phyloP scores from a whole-genome alignment of 2,113 vertebrate species.

The Coturnix japonica region DNA sequence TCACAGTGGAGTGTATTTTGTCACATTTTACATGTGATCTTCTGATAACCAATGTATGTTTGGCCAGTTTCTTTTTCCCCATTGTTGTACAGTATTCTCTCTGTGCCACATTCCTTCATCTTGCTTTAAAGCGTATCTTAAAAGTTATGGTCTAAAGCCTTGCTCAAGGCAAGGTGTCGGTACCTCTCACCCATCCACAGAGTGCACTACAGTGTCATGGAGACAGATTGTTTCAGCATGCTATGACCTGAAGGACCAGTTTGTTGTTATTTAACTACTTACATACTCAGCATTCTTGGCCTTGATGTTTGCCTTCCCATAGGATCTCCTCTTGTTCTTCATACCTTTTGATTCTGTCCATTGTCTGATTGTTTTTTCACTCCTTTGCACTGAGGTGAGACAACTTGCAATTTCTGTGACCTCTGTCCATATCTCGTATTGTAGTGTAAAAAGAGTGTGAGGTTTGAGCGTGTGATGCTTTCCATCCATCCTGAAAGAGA shows the following conservation, averaged over 20 bases:
- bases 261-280: not conserved
- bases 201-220: not conserved
- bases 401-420: not conserved
- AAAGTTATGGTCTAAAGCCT: not conserved
- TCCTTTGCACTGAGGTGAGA: not conserved
- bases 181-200: not conserved
- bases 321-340: not conserved
- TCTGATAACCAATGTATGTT: not conserved
- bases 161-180: not conserved
- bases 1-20: not conserved
- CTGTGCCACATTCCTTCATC: not conserved
- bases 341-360: not conserved
- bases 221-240: rapidly evolving
- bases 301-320: not conserved
- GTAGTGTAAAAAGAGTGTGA: not conserved
- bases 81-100: not conserved
- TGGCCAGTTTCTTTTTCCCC: not conserved
- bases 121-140: not conserved
- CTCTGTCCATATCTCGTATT: not conserved
- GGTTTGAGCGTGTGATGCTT: not conserved
- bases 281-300: not conserved
- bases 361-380: not conserved
- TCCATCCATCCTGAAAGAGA: not conserved
- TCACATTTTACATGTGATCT: not conserved
- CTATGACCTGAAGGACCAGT: not conserved